A percentile compares a stretch with the other conserved stretches of the same genome.
phyloP scores from a whole-genome alignment of 2,113 vertebrate genomes.

The Petrocephalus microphthalmus region DNA sequence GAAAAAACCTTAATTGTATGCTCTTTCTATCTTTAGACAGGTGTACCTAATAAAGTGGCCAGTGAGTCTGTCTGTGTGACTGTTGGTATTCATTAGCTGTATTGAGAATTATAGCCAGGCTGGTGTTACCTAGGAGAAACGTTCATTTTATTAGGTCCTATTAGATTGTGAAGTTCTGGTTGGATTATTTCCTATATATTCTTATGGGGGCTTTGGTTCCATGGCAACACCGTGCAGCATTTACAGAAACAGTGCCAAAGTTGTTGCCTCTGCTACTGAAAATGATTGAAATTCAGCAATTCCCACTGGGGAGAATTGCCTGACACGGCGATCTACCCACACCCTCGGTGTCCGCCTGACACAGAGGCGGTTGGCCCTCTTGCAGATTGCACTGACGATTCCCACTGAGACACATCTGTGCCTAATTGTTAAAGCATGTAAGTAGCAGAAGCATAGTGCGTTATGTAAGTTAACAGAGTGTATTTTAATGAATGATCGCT shows the following conservation, averaged over 20 bases:
- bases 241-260: not conserved
- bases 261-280: not conserved
- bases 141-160: not conserved
- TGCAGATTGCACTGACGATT: no score
- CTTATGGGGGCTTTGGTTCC: not conserved
- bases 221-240: not conserved
- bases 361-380: no score
- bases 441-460: no score
- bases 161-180: not conserved
- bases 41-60: no score
- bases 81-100: not conserved
- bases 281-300: not conserved
- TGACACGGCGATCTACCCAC: not conserved
- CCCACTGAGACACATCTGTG: no score
- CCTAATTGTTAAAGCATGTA: no score
- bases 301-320: not conserved
- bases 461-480: no score
- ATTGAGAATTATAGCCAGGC: not conserved
- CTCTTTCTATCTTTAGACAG: no score
- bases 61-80: no score
- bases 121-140: not conserved
- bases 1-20: no score
- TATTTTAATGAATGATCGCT: no score
- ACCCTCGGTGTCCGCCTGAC: no score
- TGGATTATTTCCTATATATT: not conserved